phyloP scores from a whole-genome alignment of 2,888 invertebrate genomes.

The Mesodorylaimus sp. region DNA sequence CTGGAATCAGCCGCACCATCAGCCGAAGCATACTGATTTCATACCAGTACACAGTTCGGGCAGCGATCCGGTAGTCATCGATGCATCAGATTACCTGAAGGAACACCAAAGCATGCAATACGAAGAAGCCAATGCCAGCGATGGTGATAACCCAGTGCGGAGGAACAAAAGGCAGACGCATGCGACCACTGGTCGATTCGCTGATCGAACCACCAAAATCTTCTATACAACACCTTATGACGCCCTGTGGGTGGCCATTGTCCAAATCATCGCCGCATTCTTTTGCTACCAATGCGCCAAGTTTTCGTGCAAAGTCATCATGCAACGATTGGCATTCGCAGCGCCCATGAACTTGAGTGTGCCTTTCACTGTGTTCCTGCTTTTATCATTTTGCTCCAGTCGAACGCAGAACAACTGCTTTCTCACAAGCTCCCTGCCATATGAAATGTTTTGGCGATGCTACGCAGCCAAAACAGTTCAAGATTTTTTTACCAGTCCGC shows the following conservation, averaged over 20 bases:
- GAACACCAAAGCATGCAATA: too few species aligned
- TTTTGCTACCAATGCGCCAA: conserved; percentile 36
- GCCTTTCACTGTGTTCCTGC: conserved; percentile 56
- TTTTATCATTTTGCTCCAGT: conserved; percentile 15
- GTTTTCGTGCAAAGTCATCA: conserved; percentile 40
- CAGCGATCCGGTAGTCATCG: too few species aligned
- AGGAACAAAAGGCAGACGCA: not conserved
- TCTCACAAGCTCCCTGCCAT: conserved; percentile 63
- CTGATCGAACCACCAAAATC: conserved; percentile 16
- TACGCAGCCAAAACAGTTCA: not conserved
- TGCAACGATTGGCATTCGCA: conserved; percentile 90
- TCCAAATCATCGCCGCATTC: conserved; percentile 28
- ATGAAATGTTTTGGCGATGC: conserved; percentile 39
- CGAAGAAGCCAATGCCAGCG: too few species aligned
- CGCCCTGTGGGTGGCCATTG: conserved; percentile 29
- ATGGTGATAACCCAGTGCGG: too few species aligned
- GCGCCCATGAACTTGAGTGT: conserved; percentile 83
- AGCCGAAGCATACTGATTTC: too few species aligned
- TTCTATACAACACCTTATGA: conserved; percentile 26
- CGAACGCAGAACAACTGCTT: conserved; percentile 69
- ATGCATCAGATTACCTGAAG: too few species aligned
- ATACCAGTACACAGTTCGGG: too few species aligned
- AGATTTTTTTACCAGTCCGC: conserved; percentile 18
- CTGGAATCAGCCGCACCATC: too few species aligned
- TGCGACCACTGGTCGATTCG: not conserved